phyloP scores from a whole-genome alignment of 2,797 vertebrate genomes.

The Enteromius argenteus region DNA sequence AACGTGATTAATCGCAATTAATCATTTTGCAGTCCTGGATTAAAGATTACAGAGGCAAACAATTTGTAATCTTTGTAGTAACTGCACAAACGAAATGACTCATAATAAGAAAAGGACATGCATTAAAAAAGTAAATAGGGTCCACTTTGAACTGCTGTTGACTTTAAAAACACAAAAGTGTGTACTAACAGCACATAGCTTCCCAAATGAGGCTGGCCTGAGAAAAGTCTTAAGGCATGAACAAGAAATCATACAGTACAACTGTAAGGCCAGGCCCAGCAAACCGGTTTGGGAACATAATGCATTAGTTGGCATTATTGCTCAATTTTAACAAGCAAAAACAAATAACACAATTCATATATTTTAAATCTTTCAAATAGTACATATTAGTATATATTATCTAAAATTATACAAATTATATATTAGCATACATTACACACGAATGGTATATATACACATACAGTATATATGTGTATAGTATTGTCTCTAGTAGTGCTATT shows the following conservation, averaged over 20 bases:
- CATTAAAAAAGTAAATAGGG: neutral
- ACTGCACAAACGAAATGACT: neutral
- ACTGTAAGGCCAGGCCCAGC: neutral
- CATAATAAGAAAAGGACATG: neutral
- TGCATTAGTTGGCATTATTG: neutral
- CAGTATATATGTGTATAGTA: neutral
- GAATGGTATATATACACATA: neutral
- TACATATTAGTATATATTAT: too few species aligned
- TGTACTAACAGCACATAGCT: neutral
- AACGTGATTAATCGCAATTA: too few species aligned
- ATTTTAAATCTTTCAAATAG: neutral
- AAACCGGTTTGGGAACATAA: slow-evolving; percentile 1
- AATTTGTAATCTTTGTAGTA: neutral
- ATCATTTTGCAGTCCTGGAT: too few species aligned
- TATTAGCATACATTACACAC: too few species aligned
- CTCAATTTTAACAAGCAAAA: neutral
- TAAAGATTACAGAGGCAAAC: too few species aligned
- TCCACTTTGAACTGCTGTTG: neutral
- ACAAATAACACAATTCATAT: neutral
- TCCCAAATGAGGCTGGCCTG: neutral
- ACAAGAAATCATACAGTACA: neutral
- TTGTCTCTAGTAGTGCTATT: neutral
- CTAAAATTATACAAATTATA: too few species aligned
- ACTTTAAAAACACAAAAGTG: neutral
- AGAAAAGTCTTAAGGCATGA: neutral